Evolutionary conservation across 2,113 vertebrate species (phyloP).

Genomic region (Regulus satrapa): DNA sequence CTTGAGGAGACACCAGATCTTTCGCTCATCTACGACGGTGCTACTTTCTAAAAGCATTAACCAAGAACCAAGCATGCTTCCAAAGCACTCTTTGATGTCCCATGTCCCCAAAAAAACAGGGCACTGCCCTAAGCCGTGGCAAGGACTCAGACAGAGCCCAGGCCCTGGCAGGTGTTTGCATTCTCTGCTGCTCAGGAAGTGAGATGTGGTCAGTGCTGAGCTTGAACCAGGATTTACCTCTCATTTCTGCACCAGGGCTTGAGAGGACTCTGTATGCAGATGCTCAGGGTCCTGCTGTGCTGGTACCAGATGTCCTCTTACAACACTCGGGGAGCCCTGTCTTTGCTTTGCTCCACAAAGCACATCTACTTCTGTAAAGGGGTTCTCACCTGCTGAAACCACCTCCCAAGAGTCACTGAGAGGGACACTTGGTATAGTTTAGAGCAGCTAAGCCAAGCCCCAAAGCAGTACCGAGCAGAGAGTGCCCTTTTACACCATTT

Average conservation of each 20-base stretch:
- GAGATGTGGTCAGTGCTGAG: background rate
- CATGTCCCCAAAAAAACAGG: background rate
- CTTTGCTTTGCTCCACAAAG: background rate
- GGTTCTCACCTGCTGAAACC: background rate
- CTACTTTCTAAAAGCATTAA: background rate
- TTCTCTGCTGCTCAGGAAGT: background rate
- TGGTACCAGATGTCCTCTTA: background rate
- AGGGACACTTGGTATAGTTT: background rate
- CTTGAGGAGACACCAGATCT: background rate
- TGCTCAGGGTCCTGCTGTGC: background rate
- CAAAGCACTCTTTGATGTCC: background rate
- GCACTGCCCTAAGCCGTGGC: background rate
- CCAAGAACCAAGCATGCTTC: background rate
- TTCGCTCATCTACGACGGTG: background rate
- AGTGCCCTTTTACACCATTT: background rate
- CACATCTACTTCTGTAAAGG: background rate
- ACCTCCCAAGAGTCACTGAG: background rate
- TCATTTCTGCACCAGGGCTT: background rate
- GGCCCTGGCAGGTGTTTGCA: background rate
- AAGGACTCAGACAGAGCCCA: background rate
- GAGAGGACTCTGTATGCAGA: background rate
- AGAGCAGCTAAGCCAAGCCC: background rate
- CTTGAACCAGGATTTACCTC: background rate
- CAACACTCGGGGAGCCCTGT: background rate
- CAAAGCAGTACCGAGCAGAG: background rate